Percentiles rank a stretch among this genome's conserved stretches.
Evolutionary conservation across 2,888 invertebrate genomes (phyloP).

Genomic region (Cactoblastis cactorum): DNA sequence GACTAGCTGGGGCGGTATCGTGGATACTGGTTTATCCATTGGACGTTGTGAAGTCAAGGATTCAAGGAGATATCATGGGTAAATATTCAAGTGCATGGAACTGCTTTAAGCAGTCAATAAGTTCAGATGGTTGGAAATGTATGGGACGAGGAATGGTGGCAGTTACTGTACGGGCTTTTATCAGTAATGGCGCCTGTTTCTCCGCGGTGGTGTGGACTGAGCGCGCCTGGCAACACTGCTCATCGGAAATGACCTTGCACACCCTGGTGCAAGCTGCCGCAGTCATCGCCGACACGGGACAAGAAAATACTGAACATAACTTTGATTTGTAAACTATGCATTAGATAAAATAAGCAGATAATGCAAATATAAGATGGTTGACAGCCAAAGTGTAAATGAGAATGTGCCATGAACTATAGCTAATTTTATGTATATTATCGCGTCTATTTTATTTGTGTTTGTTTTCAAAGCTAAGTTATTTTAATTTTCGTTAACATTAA

Average conservation of each 20-base stretch:
- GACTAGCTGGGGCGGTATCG: conserved; percentile 89
- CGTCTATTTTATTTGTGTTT: too few species aligned
- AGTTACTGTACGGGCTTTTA: conserved; percentile 92
- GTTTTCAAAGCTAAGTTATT: too few species aligned
- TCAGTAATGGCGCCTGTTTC: conserved; percentile 95
- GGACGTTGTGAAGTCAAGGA: conserved; percentile 93
- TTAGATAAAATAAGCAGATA: not conserved
- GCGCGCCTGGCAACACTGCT: conserved; percentile 66
- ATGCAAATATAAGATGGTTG: not conserved
- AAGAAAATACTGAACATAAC: conserved; percentile 52
- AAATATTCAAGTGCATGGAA: conserved; percentile 85
- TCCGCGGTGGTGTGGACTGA: conserved; percentile 91
- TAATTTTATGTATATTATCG: too few species aligned
- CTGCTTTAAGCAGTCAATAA: conserved; percentile 85
- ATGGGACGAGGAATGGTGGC: conserved; percentile 88
- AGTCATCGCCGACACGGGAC: conserved; percentile 48
- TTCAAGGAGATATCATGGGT: conserved; percentile 85
- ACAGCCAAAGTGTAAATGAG: too few species aligned
- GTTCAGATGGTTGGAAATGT: conserved; percentile 83
- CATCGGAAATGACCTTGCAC: conserved; percentile 39
- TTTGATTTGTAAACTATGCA: conserved; percentile 40
- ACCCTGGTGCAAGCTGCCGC: conserved; percentile 42
- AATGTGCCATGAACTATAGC: too few species aligned
- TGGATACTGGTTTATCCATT: conserved; percentile 93
- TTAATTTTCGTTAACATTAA: too few species aligned